Evolutionary conservation across 2,888 invertebrate genomes (phyloP).

Genomic region (Tromatobia lineatoria): DNA sequence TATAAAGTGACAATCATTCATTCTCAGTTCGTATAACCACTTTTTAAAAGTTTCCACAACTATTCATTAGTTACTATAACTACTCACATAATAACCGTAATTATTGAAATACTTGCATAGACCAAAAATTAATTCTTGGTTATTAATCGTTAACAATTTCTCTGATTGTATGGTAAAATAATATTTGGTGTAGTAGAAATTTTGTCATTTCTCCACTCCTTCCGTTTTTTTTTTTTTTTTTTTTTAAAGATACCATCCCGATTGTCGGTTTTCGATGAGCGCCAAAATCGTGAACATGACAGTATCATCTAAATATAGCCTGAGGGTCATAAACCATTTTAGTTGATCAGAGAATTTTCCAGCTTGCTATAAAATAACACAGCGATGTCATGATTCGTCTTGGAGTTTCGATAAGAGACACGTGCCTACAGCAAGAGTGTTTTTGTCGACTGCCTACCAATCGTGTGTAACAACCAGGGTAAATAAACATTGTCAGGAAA

Average conservation of each 20-base stretch:
- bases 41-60: too few species aligned
- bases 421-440: neutral
- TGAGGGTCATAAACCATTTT: slow-evolving; percentile 7
- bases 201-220: neutral
- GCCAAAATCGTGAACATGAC: neutral
- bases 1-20: too few species aligned
- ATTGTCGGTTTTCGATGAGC: neutral
- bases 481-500: neutral
- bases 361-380: neutral
- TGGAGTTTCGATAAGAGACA: slow-evolving; percentile 17
- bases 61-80: too few species aligned
- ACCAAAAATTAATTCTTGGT: too few species aligned
- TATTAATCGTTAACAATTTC: too few species aligned
- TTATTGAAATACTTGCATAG: too few species aligned
- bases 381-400: slow-evolving; percentile 12
- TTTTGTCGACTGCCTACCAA: neutral
- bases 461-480: neutral
- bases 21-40: too few species aligned
- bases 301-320: neutral
- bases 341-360: slow-evolving; percentile 7
- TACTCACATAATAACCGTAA: too few species aligned
- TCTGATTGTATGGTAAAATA: neutral
- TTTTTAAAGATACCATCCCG: neutral
- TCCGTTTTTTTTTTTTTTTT: neutral
- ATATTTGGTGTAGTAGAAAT: too few species aligned